These are phyloP conservation scores for Asarcornis scutulata DNA, from an alignment of 2,113 vertebrate genomes.

Conservation along the genomic window DNA sequence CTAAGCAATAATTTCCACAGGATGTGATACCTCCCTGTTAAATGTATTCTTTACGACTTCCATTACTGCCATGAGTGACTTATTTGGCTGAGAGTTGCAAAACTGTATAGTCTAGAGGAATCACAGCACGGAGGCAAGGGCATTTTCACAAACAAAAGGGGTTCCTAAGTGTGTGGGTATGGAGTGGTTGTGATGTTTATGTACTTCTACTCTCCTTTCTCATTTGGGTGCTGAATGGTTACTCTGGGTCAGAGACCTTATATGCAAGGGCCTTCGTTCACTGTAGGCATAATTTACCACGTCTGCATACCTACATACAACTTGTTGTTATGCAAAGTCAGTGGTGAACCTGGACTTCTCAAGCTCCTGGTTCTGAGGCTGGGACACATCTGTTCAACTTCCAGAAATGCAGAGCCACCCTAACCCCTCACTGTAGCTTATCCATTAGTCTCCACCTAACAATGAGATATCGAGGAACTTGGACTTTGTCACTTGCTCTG, in stretches of 20 bases:
- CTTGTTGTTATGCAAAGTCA: neutral
- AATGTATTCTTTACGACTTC: neutral
- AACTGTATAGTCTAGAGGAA: neutral
- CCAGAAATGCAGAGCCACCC: neutral
- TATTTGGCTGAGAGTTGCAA: neutral
- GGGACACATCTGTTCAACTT: neutral
- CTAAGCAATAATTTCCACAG: slow-evolving; percentile 12
- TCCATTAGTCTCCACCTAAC: neutral
- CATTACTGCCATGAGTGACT: neutral
- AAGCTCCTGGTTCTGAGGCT: neutral
- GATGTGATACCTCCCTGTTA: neutral
- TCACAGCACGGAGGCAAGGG: neutral
- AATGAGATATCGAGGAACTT: neutral
- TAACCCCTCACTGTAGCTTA: neutral
- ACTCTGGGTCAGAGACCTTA: neutral
- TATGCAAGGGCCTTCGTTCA: fast-evolving
- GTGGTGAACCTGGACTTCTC: neutral
- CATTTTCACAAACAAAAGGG: neutral
- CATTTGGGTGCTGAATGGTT: neutral
- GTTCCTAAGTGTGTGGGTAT: neutral
- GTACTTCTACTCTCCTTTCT: neutral
- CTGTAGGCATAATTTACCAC: neutral
- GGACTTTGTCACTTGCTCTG: neutral
- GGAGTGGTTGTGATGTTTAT: neutral
- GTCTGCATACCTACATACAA: neutral